Base-by-base conservation (phyloP, 2,113 vertebrate species). In the Apteryx mantelli region DNA sequence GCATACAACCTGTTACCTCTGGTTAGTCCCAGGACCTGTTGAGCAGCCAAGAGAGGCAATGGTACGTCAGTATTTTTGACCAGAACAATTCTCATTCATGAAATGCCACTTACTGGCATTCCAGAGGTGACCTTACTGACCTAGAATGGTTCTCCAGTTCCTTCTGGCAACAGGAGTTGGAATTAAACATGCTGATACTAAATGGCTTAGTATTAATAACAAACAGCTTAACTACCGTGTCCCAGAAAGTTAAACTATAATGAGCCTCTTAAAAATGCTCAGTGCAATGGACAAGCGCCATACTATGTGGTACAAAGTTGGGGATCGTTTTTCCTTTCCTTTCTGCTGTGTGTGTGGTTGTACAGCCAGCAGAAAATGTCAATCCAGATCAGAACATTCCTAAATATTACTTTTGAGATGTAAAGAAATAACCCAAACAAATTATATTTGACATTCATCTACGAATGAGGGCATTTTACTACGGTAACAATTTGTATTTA, bases 151-250 rank as follows among this genome's bases (percentile, higher is more conserved):
- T 93, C 73, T 85, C 88, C 58, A 32, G 61, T 84, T 91, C 76
- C 70, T 92, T 89, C 82, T 89, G 91, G 89, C 56, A 80, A n/a
- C 21, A 75, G 92, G 56, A 89, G 38, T 66, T 65, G 42, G 81
- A 79, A 91, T 92, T 91, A 93, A 71, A 89, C 32, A 40, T 13
- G 53, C 69, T 96, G 91, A 89, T 79, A 91, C 83, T 93, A 82
- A 95, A 94, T 63, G 66, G 81, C 84, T 97, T 95, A 93, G 89
- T 65, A 91, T 91, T 93, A 96, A 82, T 50, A 76, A 83, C 74
- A 87, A 86, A 82, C 81, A 93, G 92, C 92, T 95, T 95, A 95
- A 89, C 44, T 44, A 34, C n/a, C 56, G 88, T 82, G 61, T 76
- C 56, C 77, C 86, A 94, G 88, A 92, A 93, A 81, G 88, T 96